Conservation (phyloP, 2,888 invertebrate species). For the Petrolisthes manimaculis region DNA sequence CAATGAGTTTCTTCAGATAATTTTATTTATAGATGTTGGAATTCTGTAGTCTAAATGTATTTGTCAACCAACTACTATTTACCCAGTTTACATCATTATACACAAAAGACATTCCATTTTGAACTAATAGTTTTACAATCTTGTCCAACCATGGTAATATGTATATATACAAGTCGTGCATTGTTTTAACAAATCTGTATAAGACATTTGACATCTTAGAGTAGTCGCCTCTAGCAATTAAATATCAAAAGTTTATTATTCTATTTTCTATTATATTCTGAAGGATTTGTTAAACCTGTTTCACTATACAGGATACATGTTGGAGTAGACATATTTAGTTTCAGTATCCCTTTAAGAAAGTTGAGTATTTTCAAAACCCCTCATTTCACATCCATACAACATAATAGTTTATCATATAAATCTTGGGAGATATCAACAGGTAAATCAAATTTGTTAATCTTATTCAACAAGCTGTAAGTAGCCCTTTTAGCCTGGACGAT, state of each 20-base stretch:
- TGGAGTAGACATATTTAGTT: conserved; percentile 21
- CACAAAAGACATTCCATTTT: not conserved
- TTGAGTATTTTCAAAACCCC: conserved; percentile 1
- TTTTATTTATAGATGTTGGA: not conserved
- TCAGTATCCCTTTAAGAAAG: conserved; percentile 21
- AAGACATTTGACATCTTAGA: not conserved
- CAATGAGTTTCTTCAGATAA: not conserved
- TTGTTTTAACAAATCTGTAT: not conserved
- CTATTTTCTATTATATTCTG: conserved; percentile 6
- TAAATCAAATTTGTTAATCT: conserved; percentile 10
- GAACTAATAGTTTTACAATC: not conserved
- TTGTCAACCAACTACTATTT: conserved; percentile 10
- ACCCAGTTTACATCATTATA: not conserved
- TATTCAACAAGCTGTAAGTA: not conserved
- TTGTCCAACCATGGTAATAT: not conserved
- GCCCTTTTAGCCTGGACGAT: not conserved
- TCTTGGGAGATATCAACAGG: conserved; percentile 18
- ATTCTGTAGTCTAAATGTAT: not conserved
- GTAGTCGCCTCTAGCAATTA: not conserved
- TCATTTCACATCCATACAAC: not conserved
- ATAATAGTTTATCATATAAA: conserved; percentile 26
- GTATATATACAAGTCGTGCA: not conserved
- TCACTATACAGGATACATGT: not conserved
- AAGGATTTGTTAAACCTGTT: not conserved
- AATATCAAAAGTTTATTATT: not conserved